Percentiles rank a stretch among this genome's conserved stretches.
These are phyloP conservation scores for Stigmatopora nigra DNA, from an alignment of 2,113 vertebrate species.

Conservation along the genomic window DNA sequence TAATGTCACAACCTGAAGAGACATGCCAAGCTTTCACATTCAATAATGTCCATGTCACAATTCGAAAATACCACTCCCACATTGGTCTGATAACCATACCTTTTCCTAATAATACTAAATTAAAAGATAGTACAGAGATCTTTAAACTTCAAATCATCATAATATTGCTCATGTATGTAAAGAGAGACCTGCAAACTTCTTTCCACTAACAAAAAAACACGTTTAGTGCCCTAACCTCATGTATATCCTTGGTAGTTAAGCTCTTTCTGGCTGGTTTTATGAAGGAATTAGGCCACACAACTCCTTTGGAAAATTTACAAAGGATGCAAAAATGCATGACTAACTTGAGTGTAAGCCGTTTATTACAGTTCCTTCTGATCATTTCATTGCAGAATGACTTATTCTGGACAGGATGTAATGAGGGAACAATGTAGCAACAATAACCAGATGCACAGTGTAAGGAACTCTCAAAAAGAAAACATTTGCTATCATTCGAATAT, in stretches of 20 bases:
- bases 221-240: slow-evolving; percentile 7
- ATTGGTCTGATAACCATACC: background rate
- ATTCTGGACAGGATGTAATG: slow-evolving; percentile 3
- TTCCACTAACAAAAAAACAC: background rate
- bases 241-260: slow-evolving; percentile 14
- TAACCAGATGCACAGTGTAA: slow-evolving; percentile 1
- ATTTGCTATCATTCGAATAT: background rate
- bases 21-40: slow-evolving; percentile 18
- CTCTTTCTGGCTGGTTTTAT: slow-evolving; percentile 8
- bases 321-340: slow-evolving; percentile 11
- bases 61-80: slow-evolving; percentile 16
- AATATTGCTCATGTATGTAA: background rate
- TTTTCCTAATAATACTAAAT: background rate
- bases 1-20: slow-evolving; percentile 12
- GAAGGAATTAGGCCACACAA: slow-evolving; percentile 21
- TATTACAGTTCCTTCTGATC: slow-evolving; percentile 2
- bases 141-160: background rate
- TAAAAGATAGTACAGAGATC: background rate
- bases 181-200: background rate
- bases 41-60: slow-evolving; percentile 26
- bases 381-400: slow-evolving; percentile 3
- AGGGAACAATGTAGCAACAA: slow-evolving; percentile 9
- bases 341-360: slow-evolving; percentile 3
- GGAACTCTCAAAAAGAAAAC: background rate
- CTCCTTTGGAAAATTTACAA: slow-evolving; percentile 15